These are phyloP conservation scores for Beris morrisii DNA, from an alignment of 2,888 invertebrate genomes.

Conservation along the genomic window DNA sequence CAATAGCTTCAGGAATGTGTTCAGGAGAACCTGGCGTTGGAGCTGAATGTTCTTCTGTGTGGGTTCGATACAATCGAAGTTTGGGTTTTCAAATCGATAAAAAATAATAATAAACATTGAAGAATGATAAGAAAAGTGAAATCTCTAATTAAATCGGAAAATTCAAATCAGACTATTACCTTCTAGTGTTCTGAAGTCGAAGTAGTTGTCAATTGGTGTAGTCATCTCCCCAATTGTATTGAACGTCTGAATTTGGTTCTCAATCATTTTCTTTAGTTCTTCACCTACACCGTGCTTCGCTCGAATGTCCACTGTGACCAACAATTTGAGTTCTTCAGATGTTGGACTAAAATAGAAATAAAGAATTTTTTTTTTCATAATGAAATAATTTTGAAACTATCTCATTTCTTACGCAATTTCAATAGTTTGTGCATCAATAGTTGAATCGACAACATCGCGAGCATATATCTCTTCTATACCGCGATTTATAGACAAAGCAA, in stretches of 20 bases:
- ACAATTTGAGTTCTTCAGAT: not conserved
- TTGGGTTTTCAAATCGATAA: not conserved
- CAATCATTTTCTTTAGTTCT: not conserved
- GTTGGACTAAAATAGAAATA: not conserved
- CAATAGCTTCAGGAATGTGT: too few species aligned
- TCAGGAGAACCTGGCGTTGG: not conserved
- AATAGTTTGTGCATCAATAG: slow-evolving; percentile 24
- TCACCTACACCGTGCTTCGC: not conserved
- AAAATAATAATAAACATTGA: not conserved
- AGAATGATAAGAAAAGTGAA: not conserved
- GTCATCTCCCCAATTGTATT: slow-evolving; percentile 12
- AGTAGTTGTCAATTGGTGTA: slow-evolving; percentile 11
- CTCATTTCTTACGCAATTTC: slow-evolving; percentile 29
- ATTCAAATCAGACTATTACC: slow-evolving; percentile 11
- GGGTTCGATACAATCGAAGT: not conserved
- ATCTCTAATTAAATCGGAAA: too few species aligned
- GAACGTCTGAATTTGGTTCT: slow-evolving; percentile 6
- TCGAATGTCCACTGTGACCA: slow-evolving; percentile 16
- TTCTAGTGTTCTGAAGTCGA: slow-evolving; percentile 3
- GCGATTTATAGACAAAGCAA: slow-evolving; percentile 19
- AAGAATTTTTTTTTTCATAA: not conserved
- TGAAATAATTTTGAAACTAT: not conserved
- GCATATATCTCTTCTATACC: slow-evolving; percentile 33
- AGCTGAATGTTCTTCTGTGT: not conserved
- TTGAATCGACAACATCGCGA: slow-evolving; percentile 2